phyloP scores from a whole-genome alignment of 2,113 vertebrate species.

The Triplophysa tibetana region DNA sequence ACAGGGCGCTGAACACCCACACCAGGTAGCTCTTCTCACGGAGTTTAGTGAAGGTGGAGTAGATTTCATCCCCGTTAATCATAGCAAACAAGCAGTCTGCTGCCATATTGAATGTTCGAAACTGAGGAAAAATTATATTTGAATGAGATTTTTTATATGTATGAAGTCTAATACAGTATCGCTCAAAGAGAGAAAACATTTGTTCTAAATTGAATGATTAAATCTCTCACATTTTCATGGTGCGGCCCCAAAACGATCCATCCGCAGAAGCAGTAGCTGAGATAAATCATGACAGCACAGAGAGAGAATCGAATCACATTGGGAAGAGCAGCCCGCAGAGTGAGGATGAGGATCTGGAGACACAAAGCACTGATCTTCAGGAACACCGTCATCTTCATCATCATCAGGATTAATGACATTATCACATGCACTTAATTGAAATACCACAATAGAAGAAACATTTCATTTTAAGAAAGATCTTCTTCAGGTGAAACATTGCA shows the following conservation, averaged over 20 bases:
- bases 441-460: no score
- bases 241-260: slow-evolving; percentile 96
- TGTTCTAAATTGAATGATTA: not conserved
- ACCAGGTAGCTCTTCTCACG: slow-evolving; percentile 85
- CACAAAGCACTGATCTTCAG: slow-evolving; percentile 37
- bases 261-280: slow-evolving; percentile 96
- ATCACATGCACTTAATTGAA: no score
- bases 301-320: slow-evolving; percentile 89
- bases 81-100: slow-evolving; percentile 92
- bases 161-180: no score
- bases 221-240: slow-evolving; percentile 83
- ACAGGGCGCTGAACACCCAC: slow-evolving; percentile 92
- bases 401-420: not conserved
- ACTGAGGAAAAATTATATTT: slow-evolving; percentile 68
- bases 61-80: slow-evolving; percentile 95
- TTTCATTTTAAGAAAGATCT: no score
- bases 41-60: slow-evolving; percentile 87
- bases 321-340: slow-evolving; percentile 85
- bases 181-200: not conserved
- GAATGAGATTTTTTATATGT: no score
- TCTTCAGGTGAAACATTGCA: no score
- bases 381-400: not conserved
- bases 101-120: slow-evolving; percentile 86
- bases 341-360: slow-evolving; percentile 71
- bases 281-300: slow-evolving; percentile 93